These are phyloP conservation scores for Actenoides lindsayi DNA, from an alignment of 2,113 vertebrate species.

Conservation along the genomic window DNA sequence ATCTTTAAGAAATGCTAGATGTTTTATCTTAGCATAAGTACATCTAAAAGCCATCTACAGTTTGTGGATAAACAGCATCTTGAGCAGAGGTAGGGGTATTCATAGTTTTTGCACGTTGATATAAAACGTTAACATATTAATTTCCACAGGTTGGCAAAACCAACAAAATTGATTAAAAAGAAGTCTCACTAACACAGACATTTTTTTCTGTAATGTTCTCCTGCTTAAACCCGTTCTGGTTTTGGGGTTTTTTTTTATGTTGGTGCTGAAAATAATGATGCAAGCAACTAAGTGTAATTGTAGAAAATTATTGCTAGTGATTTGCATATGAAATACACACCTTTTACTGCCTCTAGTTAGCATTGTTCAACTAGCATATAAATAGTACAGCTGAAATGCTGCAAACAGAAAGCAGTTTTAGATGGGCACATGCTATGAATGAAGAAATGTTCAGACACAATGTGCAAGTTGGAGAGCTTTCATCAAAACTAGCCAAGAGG, in stretches of 20 bases:
- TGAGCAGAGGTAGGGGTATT: background rate
- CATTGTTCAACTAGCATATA: constrained; percentile 75
- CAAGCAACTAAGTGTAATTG: constrained; percentile 66
- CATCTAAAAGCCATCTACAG: background rate
- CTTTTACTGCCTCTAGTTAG: constrained; percentile 69
- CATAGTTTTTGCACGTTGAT: background rate
- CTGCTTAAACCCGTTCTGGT: background rate
- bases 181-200: background rate
- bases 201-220: constrained; percentile 48
- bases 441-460: constrained; percentile 64
- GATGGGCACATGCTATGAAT: constrained; percentile 68
- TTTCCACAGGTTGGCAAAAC: background rate
- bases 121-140: background rate
- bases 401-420: constrained; percentile 63
- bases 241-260: constrained; percentile 2
- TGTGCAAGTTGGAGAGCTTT: constrained; percentile 66
- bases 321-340: constrained; percentile 78
- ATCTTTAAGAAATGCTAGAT: background rate
- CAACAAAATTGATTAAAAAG: constrained; percentile 22
- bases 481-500: constrained; percentile 53
- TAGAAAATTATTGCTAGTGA: constrained; percentile 66
- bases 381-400: constrained; percentile 66
- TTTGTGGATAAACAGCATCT: background rate
- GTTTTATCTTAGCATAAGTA: background rate
- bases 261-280: constrained; percentile 65